Evolutionary conservation across 2,113 vertebrate species (phyloP), one percentile per base, ranked within the genome.

Genomic region (Pedetes capensis): DNA sequence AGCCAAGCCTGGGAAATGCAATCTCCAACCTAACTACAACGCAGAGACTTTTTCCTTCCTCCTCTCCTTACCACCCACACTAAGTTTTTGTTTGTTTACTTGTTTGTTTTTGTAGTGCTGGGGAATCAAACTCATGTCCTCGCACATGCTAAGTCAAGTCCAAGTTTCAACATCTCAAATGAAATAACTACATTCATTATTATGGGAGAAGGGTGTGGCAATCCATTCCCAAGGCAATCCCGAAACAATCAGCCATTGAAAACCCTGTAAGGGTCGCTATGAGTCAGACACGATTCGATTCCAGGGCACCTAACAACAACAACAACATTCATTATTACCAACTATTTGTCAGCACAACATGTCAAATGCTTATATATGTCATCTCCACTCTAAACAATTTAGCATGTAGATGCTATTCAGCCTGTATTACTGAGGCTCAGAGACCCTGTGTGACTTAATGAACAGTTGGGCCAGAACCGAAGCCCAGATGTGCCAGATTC

Each of bases 161-260:
- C 42, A 49, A 80, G 59, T 89, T 91, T 92, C 74, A 66, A 82
- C 44, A 69, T 95, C 57, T 93, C 64, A 66, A 55, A 71, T 44
- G 59, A 16, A 87, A n/a, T 9, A 79, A 81, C 42, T 37, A 42
- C 23, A 29, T 12, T 71, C 47, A 44, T 71, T 53, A 89, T 25
- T n/a, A 81, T n/a, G n/a, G n/a, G n/a, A n/a, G n/a, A n/a, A n/a
- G n/a, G n/a, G n/a, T n/a, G n/a, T n/a, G n/a, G n/a, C n/a, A n/a
- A n/a, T n/a, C n/a, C n/a, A n/a, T n/a, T n/a, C n/a, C n/a, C n/a
- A n/a, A n/a, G n/a, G n/a, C n/a, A n/a, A n/a, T n/a, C n/a, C n/a
- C n/a, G n/a, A n/a, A n/a, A n/a, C n/a, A n/a, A n/a, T n/a, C n/a
- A n/a, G n/a, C n/a, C n/a, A n/a, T n/a, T n/a, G n/a, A n/a, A n/a